A percentile compares a stretch with the other conserved stretches of the same genome.
These are phyloP conservation scores for Equus przewalskii DNA, from an alignment of 2,113 vertebrate species.

Conservation along the genomic window DNA sequence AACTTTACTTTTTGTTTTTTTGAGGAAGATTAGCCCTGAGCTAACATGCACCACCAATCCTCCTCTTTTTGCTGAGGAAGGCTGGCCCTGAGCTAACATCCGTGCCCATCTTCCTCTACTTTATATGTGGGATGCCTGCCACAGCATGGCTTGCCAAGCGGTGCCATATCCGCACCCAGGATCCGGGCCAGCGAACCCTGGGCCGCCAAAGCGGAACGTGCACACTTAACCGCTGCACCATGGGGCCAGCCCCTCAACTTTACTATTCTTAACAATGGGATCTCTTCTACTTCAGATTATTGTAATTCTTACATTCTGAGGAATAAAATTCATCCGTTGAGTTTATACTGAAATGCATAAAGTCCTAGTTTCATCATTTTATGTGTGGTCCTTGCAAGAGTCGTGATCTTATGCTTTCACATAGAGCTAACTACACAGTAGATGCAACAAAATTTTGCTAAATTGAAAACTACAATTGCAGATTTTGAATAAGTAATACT, in stretches of 20 bases:
- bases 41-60: no score
- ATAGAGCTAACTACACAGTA: not conserved
- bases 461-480: not conserved
- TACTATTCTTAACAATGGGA: not conserved
- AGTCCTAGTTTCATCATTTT: not conserved
- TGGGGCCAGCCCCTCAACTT: no score
- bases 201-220: no score
- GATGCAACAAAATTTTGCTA: not conserved
- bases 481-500: not conserved
- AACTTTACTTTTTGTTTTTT: not conserved
- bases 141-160: no score
- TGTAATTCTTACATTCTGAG: conserved; percentile 31
- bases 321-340: not conserved
- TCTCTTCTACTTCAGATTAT: not conserved
- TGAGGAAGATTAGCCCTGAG: no score
- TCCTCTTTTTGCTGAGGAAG: no score
- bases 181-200: no score
- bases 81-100: no score
- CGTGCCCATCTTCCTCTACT: no score
- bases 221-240: no score
- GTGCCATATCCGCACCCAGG: no score
- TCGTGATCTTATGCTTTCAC: not conserved
- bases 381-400: not conserved
- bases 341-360: conserved; percentile 7
- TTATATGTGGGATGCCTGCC: no score